These are phyloP conservation scores for Dryadula phaetusa DNA, from an alignment of 2,888 invertebrate species.

Conservation along the genomic window DNA sequence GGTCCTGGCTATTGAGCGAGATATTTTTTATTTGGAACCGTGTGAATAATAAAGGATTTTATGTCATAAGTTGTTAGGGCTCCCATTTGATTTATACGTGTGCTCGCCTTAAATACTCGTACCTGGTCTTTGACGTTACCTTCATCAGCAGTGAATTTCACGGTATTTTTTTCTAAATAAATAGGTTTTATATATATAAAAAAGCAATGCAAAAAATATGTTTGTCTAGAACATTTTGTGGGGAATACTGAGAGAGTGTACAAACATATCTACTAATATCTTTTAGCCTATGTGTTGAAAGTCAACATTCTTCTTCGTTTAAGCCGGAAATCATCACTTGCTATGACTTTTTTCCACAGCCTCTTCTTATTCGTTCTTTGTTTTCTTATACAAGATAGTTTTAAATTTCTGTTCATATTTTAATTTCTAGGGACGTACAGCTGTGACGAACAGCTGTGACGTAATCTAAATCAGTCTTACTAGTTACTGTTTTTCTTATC, in stretches of 20 bases:
- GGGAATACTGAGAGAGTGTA: not conserved
- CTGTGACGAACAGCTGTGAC: too few relatives aligned
- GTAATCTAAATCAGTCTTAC: too few relatives aligned
- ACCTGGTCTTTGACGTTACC: constrained; percentile 39
- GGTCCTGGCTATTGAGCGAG: constrained; percentile 51
- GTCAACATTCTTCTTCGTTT: too few relatives aligned
- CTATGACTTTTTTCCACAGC: too few relatives aligned
- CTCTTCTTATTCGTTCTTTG: too few relatives aligned
- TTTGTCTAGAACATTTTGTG: not conserved
- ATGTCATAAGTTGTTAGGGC: constrained; percentile 77
- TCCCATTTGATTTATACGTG: constrained; percentile 58
- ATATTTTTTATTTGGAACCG: constrained; percentile 60
- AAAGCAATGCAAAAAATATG: not conserved
- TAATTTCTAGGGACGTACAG: too few relatives aligned
- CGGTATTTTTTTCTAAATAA: constrained; percentile 1
- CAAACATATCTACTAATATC: too few relatives aligned
- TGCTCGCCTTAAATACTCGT: constrained; percentile 47
- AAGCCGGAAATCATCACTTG: too few relatives aligned
- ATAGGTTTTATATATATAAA: not conserved
- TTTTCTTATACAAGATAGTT: too few relatives aligned
- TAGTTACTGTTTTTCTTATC: too few relatives aligned
- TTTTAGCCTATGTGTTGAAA: too few relatives aligned
- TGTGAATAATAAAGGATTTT: constrained; percentile 79
- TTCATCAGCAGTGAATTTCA: constrained; percentile 27
- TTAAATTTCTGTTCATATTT: too few relatives aligned